phyloP scores from a whole-genome alignment of 37 sponge, comb jelly and placozoan genomes.

The Agelas oroides region DNA sequence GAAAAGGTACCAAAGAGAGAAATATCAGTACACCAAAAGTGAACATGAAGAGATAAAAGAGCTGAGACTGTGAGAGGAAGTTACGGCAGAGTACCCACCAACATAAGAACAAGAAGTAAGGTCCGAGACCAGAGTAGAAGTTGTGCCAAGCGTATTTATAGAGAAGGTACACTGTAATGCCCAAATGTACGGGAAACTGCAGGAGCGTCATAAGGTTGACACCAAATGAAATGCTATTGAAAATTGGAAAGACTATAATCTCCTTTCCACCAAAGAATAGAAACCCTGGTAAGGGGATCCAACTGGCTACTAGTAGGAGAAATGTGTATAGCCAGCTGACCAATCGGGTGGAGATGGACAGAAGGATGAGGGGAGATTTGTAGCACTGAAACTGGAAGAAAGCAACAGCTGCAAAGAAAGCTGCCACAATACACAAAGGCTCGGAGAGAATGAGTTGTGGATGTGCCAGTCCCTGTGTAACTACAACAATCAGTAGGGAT shows the following conservation, averaged over 20 bases:
- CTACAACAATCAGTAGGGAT: constrained; percentile 7
- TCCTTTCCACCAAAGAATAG: neutral
- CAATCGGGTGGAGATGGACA: neutral
- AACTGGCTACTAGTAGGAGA: neutral
- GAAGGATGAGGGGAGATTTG: constrained; percentile 14
- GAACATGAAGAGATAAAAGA: neutral
- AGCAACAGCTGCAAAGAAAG: neutral
- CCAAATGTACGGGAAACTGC: constrained; percentile 33
- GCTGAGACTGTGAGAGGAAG: constrained; percentile 17
- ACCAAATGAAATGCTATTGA: constrained; percentile 5
- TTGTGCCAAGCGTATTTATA: constrained; percentile 15
- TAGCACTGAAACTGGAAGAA: constrained; percentile 52
- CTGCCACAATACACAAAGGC: constrained; percentile 7
- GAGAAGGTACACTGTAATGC: neutral
- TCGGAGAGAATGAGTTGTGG: constrained; percentile 5
- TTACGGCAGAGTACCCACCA: constrained; percentile 41
- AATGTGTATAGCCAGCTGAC: constrained; percentile 11
- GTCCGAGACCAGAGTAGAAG: constrained; percentile 47
- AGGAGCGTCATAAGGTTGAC: constrained; percentile 34
- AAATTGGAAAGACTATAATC: neutral
- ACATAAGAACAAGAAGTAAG: constrained; percentile 43
- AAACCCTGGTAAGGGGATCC: constrained; percentile 26
- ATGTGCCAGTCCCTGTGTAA: constrained; percentile 32
- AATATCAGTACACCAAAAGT: neutral
- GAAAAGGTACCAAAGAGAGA: constrained; percentile 26